Evolutionary conservation across 2,888 invertebrate species (phyloP).

Genomic region (Yponomeuta evonymella): DNA sequence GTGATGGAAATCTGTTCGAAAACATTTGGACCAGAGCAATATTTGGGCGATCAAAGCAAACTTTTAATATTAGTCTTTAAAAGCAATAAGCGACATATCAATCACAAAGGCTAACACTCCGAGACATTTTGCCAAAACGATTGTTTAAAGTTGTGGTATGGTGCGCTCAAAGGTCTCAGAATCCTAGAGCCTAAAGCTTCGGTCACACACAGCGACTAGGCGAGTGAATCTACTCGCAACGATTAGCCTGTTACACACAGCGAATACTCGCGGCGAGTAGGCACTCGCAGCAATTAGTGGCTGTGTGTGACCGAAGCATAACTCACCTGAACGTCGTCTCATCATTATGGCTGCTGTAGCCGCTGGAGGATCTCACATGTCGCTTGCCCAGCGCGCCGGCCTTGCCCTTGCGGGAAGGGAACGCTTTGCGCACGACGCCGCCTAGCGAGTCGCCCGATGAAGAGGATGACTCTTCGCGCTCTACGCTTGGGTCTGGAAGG

Average conservation of each 20-base stretch:
- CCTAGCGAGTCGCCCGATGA: constrained; percentile 86
- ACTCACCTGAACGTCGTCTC: constrained; percentile 87
- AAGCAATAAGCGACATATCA: neutral
- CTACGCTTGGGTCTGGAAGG: constrained; percentile 31
- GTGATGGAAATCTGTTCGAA: neutral
- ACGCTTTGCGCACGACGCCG: constrained; percentile 81
- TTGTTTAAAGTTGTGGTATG: no score
- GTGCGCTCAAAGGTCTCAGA: neutral
- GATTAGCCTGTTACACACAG: no score
- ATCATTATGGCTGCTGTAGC: constrained; percentile 89
- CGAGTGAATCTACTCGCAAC: no score
- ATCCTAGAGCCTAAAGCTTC: neutral
- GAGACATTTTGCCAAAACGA: no score
- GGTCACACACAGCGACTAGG: no score
- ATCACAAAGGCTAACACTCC: neutral
- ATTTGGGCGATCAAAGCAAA: neutral
- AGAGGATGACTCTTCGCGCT: constrained; percentile 85
- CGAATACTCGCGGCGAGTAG: no score
- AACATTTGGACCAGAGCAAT: neutral
- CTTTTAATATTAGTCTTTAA: neutral
- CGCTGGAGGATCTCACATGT: constrained; percentile 86
- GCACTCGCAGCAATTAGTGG: no score
- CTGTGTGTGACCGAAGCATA: neutral
- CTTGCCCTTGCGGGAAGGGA: constrained; percentile 81
- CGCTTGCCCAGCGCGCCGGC: constrained; percentile 79